These are phyloP conservation scores for Congeria kusceri DNA, from an alignment of 2,888 invertebrate genomes.

Conservation along the genomic window DNA sequence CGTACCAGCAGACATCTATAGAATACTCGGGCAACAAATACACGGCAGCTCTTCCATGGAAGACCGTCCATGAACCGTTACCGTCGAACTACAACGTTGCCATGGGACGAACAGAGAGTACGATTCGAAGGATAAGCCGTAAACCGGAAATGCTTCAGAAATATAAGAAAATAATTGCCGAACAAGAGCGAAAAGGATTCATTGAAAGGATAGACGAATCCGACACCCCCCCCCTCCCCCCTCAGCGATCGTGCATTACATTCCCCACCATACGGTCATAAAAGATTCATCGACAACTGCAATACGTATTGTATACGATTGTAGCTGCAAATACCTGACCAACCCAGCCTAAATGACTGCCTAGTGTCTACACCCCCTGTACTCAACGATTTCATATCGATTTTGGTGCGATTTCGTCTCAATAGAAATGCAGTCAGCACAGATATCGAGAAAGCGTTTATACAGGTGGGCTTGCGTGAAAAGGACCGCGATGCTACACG, in stretches of 20 bases:
- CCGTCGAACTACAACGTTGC: constrained; percentile 18
- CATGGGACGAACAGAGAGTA: constrained; percentile 19
- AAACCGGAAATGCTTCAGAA: constrained; percentile 22
- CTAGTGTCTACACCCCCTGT: constrained; percentile 19
- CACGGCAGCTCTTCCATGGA: constrained; percentile 30
- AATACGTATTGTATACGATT: constrained; percentile 24
- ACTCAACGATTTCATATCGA: constrained; percentile 16
- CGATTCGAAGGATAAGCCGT: constrained; percentile 9
- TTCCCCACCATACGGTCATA: constrained; percentile 27
- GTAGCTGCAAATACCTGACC: constrained; percentile 20
- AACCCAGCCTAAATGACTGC: constrained; percentile 16
- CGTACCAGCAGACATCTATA: neutral
- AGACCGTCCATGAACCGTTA: constrained; percentile 17
- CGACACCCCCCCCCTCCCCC: neutral
- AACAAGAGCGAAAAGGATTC: constrained; percentile 16
- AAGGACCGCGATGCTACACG: neutral
- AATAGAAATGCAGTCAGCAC: constrained; percentile 1
- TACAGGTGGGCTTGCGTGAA: neutral
- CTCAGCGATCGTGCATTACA: constrained; percentile 34
- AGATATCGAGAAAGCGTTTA: neutral
- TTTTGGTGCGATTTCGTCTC: constrained; percentile 36
- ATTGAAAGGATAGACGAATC: constrained; percentile 11
- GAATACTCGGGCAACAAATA: constrained; percentile 6
- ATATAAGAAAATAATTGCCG: constrained; percentile 26
- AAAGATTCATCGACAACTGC: constrained; percentile 25